Base-by-base conservation (phyloP, 2,797 vertebrate species). In the Alfaro cultratus region DNA sequence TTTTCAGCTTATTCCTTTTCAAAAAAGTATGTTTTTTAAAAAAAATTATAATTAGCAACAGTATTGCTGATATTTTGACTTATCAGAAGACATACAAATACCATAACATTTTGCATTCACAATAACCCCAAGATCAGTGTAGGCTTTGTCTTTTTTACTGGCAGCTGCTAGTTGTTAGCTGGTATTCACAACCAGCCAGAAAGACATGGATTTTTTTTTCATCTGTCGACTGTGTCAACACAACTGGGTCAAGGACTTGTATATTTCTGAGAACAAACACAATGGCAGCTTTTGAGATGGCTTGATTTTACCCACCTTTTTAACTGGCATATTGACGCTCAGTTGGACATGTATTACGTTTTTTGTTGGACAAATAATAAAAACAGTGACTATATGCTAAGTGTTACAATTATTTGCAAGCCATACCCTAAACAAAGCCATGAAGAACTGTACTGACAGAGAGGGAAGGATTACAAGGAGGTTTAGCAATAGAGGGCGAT, bases 391-490 rank as follows among this genome's bases (percentile, higher is more conserved):
- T 43, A 43, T n/a, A 43, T n/a, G 43, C 21, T 1, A 70, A 43
- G 64, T 11, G 36, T 26, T 68, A 34, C 36, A 31, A 23, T 67
- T 39, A 36, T 67, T 67, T 39, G 5, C 34, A 31, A 39, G 3
- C 1, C 46, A 23, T 10, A 49, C 9, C 18, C 26, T 47, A 57
- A 41, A 78, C 67, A 74, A 77, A 78, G 49, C 71, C 10, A 78
- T 74, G 73, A 64, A 74, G 64, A 80, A 83, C 80, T 21, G 12
- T 55, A 85, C 74, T 79, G 67, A 84, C 4, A 57, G 41, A 80
- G 57, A 77, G 70, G 67, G 77, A 77, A 51, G 75, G 80, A 84
- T 73, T 73, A 73, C 45, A 73, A 49, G 71, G 45, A 51, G 12
- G 47, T 53, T 88, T 70, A 43, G 39, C 39, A 80, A 86, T 64